phyloP scores from a whole-genome alignment of 2,888 invertebrate species.

The Amiota communis region DNA sequence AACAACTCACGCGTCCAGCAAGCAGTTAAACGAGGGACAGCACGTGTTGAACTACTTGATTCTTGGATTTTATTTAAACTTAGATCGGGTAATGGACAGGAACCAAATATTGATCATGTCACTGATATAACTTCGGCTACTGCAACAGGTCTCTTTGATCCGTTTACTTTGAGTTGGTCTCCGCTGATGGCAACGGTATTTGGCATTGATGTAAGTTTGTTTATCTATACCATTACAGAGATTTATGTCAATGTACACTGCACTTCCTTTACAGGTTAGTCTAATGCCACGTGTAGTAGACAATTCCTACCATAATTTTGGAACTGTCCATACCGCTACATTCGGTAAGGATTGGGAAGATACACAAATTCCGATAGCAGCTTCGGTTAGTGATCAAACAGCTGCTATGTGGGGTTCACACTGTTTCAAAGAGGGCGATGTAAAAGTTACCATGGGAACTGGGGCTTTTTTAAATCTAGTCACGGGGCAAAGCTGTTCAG shows the following conservation, averaged over 20 bases:
- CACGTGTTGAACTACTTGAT: constrained; percentile 90
- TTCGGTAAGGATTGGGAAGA: constrained; percentile 78
- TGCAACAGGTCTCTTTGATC: constrained; percentile 94
- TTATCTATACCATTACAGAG: background rate
- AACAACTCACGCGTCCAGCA: constrained; percentile 81
- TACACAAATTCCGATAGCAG: constrained; percentile 79
- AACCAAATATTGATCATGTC: constrained; percentile 76
- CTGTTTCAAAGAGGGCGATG: constrained; percentile 83
- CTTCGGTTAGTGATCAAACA: constrained; percentile 79
- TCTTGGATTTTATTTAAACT: constrained; percentile 94
- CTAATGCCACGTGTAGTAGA: constrained; percentile 88
- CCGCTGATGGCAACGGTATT: constrained; percentile 79
- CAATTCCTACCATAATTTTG: constrained; percentile 82
- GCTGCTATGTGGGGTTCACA: constrained; percentile 92
- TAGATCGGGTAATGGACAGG: constrained; percentile 70
- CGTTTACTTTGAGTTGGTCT: constrained; percentile 91
- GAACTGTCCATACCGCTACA: constrained; percentile 77
- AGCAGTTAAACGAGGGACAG: constrained; percentile 78
- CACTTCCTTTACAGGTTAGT: constrained; percentile 40
- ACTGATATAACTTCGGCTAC: constrained; percentile 94
- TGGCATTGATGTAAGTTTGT: constrained; percentile 75
- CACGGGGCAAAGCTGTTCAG: constrained; percentile 83
- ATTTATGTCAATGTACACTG: background rate
- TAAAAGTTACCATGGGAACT: constrained; percentile 93
- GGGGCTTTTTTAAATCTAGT: constrained; percentile 92